Evolutionary conservation across 2,888 invertebrate species (phyloP), one percentile per base, ranked within the genome.

Genomic region (Nomada hirtipes): DNA sequence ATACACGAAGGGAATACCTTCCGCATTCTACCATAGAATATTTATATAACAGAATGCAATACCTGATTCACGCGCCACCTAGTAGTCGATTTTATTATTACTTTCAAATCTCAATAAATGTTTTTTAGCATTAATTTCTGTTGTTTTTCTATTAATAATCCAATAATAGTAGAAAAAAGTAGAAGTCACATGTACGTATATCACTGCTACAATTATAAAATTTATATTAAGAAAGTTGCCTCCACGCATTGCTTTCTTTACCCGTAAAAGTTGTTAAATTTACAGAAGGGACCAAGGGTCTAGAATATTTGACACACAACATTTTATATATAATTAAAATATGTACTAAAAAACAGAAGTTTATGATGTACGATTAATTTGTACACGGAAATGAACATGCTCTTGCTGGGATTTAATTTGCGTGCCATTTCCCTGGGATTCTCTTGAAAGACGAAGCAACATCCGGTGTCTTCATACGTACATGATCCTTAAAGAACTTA

Each of bases 21-120:
- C 26, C 26, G 29, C 11, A 4, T 59, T 55, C 1, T 9, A 10
- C 7, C 44, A 75, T 13, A 26, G 23, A 60, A 18, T 69, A 69
- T 3, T 7, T 13, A 2, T 29, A 2, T 44, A 44, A 11, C 18
- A 10, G 15, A 4, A 20, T 44, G 20, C 2, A 36, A 10, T 13
- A 15, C 11, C 9, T 23, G 42, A 61, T 36, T 26, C 4, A 15
- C 0, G 42, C 55, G 80, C 80, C 71, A 61, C 20, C 80, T 7
- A 7, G 42, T 23, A 61, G 44, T 13, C 29, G 4, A 60, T 13
- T 42, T 18, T 11, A 61, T 36, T 23, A 57, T 36, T 0, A 61
- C n/a, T 67, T 71, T 67, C 20, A 80, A 79, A 79, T 44, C 3
- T 70, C 47, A 26, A 9, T 53, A 60, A 23, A 20, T 13, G 52